phyloP scores from a whole-genome alignment of 1,140 invertebrate genomes.

The Charaxes varanes region DNA sequence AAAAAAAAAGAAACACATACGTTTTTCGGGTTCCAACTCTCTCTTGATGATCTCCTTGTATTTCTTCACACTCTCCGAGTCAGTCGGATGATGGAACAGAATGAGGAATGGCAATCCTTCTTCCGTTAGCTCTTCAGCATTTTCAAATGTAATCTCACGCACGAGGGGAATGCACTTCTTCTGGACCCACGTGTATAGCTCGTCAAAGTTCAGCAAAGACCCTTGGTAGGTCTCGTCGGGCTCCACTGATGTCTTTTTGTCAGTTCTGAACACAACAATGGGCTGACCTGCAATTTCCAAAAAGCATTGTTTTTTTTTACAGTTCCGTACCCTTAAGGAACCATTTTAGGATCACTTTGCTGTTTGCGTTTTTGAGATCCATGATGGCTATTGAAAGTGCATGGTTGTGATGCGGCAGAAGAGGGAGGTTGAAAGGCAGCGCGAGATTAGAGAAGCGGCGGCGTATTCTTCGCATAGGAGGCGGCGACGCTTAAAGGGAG shows the following conservation, averaged over 20 bases:
- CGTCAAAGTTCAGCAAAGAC: conserved; percentile 82
- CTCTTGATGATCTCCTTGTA: conserved; percentile 88
- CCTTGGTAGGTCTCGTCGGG: conserved; percentile 88
- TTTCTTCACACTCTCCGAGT: conserved; percentile 89
- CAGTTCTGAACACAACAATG: conserved; percentile 87
- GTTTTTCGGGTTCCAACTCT: conserved; percentile 91
- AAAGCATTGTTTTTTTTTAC: not conserved
- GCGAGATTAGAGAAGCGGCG: too few relatives aligned
- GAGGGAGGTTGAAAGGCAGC: too few relatives aligned
- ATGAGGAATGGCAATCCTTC: conserved; percentile 99
- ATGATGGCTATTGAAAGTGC: too few relatives aligned
- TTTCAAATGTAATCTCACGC: conserved; percentile 98
- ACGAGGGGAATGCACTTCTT: conserved; percentile 92
- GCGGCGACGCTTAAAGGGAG: too few relatives aligned
- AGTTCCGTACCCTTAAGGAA: too few relatives aligned
- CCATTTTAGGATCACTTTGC: too few relatives aligned
- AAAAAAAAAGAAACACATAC: conserved; percentile 76
- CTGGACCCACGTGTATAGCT: conserved; percentile 89
- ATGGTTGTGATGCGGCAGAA: too few relatives aligned
- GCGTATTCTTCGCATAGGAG: too few relatives aligned
- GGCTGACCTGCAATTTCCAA: conserved; percentile 65
- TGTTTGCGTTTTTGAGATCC: too few relatives aligned
- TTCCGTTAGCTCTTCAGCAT: conserved; percentile 99
- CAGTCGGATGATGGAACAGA: conserved; percentile 93
- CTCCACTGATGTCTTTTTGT: conserved; percentile 85